Evolutionary conservation across 2,888 invertebrate species (phyloP), one percentile per base, ranked within the genome.

Genomic region (Tipula vernalis): DNA sequence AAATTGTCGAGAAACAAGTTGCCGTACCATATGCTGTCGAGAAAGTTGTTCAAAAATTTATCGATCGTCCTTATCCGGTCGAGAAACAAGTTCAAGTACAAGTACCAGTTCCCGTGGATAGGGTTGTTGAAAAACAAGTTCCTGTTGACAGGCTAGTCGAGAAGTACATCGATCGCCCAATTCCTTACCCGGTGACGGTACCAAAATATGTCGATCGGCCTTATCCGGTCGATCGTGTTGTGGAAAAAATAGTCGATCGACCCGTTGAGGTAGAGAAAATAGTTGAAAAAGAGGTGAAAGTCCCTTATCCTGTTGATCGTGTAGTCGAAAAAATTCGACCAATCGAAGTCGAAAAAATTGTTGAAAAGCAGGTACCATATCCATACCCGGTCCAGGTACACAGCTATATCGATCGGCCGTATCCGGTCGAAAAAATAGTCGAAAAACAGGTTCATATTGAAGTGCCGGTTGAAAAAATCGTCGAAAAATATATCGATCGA

Each of bases 401-500:
- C 36, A 41, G 85, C 51, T 92, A 92, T 87, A 92, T 92, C 57
- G 92, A 91, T 86, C 90, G 93, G 2, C 94, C 93, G 0, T 93
- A 93, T 89, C 93, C 92, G 0, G 90, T 92, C 0, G 92, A 92
- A 86, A 92, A 91, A 88, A 89, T 92, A 13, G 92, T 94, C 0
- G 93, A 94, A 88, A 94, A 92, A 85, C 92, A 92, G 51, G 91
- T 94, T 87, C 93, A 93, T 0, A 92, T 94, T 87, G 93, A 94
- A 5, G 93, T 94, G 5, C 93, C 93, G 0, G 91, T 93, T 0
- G 92, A 93, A 36, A 91, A 89, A 86, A 89, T 90, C 15, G 88
- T 91, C 3, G 91, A 91, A 87, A 91, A 92, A 0, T 92, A 92
- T 89, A 87, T 89, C 3, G 88, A 89, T 57, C 89, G 89, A 10